phyloP scores from a whole-genome alignment of 1,140 invertebrate genomes.

The Heliconius melpomene region DNA sequence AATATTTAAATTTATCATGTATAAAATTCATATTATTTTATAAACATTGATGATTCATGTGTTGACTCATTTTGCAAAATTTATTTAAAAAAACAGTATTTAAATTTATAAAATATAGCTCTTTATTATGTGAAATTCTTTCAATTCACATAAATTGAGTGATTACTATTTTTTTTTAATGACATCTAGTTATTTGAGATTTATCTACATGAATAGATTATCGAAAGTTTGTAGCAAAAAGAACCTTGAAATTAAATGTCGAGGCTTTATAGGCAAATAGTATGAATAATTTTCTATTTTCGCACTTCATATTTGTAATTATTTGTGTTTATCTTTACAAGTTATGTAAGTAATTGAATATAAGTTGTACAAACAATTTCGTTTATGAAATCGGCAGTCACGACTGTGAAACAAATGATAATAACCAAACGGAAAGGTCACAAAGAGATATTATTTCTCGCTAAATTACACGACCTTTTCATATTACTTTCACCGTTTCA shows the following conservation, averaged over 20 bases:
- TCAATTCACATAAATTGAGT: too few species aligned
- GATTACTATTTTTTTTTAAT: too few species aligned
- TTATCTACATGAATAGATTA: conserved; percentile 4
- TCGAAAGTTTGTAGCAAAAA: conserved; percentile 25
- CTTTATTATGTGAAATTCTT: not conserved
- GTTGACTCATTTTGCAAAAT: not conserved
- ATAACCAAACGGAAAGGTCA: conserved; percentile 28
- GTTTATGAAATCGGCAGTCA: conserved; percentile 21
- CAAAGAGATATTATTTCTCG: conserved; percentile 22
- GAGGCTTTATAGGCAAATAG: not conserved
- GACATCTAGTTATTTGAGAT: not conserved
- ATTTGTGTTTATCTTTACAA: not conserved
- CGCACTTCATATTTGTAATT: not conserved
- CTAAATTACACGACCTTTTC: conserved; percentile 19
- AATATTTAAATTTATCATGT: not conserved
- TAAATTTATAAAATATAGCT: not conserved
- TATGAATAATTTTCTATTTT: conserved; percentile 22
- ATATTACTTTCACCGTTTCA: conserved; percentile 37
- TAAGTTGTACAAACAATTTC: conserved; percentile 19
- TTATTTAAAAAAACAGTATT: not conserved
- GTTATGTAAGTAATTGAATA: conserved; percentile 25
- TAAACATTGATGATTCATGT: not conserved
- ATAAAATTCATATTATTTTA: not conserved
- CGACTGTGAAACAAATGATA: conserved; percentile 19
- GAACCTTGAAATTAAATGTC: conserved; percentile 33